Evolutionary conservation across 2,113 vertebrate species (phyloP).

Genomic region (Thamnaconus septentrionalis): DNA sequence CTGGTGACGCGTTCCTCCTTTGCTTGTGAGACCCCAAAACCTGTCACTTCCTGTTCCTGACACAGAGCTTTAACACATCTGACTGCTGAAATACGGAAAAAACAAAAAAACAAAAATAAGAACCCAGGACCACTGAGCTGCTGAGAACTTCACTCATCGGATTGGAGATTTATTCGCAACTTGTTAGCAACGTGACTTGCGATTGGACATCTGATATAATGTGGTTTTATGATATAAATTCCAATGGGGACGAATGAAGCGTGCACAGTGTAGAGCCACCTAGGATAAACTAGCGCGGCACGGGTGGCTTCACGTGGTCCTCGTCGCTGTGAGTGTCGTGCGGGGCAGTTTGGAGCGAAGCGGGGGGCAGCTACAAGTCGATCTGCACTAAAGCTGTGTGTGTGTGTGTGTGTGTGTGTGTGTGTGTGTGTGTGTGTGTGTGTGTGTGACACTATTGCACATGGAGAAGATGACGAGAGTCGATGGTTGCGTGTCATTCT

Average conservation of each 20-base stretch:
- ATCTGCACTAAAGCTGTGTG: slow-evolving; percentile 46
- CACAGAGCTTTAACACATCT: slow-evolving; percentile 64
- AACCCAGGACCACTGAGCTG: slow-evolving; percentile 24
- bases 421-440: neutral
- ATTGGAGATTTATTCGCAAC: slow-evolving; percentile 51
- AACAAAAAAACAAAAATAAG: slow-evolving; percentile 23
- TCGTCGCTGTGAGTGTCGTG: slow-evolving; percentile 30
- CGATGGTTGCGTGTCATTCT: slow-evolving; percentile 64
- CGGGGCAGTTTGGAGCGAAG: slow-evolving; percentile 38
- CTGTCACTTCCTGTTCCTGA: slow-evolving; percentile 53
- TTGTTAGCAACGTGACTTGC: slow-evolving; percentile 16
- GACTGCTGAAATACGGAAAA: slow-evolving; percentile 33
- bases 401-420: too few relatives aligned
- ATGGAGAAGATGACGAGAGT: slow-evolving; percentile 45
- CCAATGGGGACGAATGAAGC: slow-evolving; percentile 27
- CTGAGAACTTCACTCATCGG: slow-evolving; percentile 32
- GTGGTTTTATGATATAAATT: slow-evolving; percentile 26
- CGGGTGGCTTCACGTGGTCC: slow-evolving; percentile 5
- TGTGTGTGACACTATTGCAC: slow-evolving; percentile 54
- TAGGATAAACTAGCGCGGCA: slow-evolving; percentile 14
- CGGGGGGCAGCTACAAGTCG: slow-evolving; percentile 52
- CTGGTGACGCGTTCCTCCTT: slow-evolving; percentile 73
- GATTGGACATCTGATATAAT: slow-evolving; percentile 25
- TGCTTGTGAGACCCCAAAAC: slow-evolving; percentile 49
- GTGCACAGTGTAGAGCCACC: slow-evolving; percentile 15